A percentile compares a stretch with the other conserved stretches of the same genome.
Conservation (phyloP, 2,113 vertebrate species). For the Lutjanus erythropterus region DNA sequence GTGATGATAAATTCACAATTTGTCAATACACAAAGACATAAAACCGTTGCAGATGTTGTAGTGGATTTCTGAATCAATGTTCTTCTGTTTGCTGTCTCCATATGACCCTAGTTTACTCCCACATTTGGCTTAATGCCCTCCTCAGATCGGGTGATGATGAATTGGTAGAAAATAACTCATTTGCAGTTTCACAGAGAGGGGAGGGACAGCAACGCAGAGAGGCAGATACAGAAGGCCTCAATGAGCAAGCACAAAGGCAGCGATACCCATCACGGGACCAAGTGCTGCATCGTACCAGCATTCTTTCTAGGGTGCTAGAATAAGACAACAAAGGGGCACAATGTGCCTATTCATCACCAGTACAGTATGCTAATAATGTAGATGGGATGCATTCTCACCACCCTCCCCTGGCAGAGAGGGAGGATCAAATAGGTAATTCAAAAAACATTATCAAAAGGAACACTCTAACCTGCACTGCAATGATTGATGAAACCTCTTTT, state of each 20-base stretch:
- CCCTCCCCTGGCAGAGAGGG: conserved; percentile 30
- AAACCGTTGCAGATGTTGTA: neutral
- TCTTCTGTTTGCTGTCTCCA: conserved; percentile 12
- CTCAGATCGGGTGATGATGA: conserved; percentile 51
- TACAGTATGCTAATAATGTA: conserved; percentile 78
- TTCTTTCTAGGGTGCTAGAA: conserved; percentile 70
- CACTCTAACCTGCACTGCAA: neutral
- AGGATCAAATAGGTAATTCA: conserved; percentile 42
- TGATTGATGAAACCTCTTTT: neutral
- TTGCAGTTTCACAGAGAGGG: conserved; percentile 47
- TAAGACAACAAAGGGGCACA: conserved; percentile 77
- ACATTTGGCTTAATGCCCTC: conserved; percentile 17
- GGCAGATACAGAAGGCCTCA: conserved; percentile 68
- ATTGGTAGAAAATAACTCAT: conserved; percentile 62
- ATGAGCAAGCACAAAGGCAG: conserved; percentile 80
- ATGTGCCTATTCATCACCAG: conserved; percentile 78
- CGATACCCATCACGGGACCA: conserved; percentile 57
- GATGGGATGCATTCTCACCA: conserved; percentile 57
- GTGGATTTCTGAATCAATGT: conserved; percentile 9
- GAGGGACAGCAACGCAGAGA: conserved; percentile 16
- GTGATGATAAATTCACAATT: neutral
- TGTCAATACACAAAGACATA: neutral
- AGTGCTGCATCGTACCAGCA: conserved; percentile 78
- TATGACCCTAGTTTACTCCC: conserved; percentile 27
- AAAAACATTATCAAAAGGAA: conserved; percentile 4